Percentiles rank a stretch among this genome's conserved stretches.
phyloP scores from a whole-genome alignment of 2,888 invertebrate species.

The Steinernema hermaphroditum region DNA sequence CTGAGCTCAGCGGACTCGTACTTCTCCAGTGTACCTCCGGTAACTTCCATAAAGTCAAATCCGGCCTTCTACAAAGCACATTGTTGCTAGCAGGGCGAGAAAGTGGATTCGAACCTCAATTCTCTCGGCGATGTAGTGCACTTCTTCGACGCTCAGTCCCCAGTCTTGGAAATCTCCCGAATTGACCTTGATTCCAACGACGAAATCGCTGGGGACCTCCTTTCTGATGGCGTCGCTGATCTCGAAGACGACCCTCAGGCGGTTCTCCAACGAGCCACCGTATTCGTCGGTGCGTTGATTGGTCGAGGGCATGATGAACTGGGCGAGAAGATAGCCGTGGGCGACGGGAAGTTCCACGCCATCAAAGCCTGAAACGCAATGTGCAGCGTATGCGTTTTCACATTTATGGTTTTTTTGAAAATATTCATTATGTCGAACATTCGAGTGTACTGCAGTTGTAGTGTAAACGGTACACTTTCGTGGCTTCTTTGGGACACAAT shows the following conservation, averaged over 20 bases:
- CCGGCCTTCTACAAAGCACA: constrained; percentile 44
- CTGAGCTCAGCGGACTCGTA: constrained; percentile 44
- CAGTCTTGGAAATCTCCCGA: constrained; percentile 56
- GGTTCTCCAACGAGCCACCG: constrained; percentile 51
- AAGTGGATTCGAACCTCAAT: constrained; percentile 40
- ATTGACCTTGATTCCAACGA: constrained; percentile 56
- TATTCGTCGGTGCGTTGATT: constrained; percentile 56
- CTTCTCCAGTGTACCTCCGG: constrained; percentile 57
- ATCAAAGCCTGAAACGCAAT: constrained; percentile 55
- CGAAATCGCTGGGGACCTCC: constrained; percentile 49
- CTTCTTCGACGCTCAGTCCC: constrained; percentile 46
- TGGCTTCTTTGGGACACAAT: too few species aligned
- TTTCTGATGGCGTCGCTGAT: constrained; percentile 51
- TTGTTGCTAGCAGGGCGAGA: too few species aligned
- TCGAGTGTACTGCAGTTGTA: too few species aligned
- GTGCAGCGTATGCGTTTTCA: not conserved
- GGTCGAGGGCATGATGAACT: constrained; percentile 55
- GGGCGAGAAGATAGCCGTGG: constrained; percentile 56
- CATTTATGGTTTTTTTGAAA: too few species aligned
- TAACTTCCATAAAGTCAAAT: constrained; percentile 58
- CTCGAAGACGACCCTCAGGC: constrained; percentile 53
- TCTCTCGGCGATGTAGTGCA: constrained; percentile 42
- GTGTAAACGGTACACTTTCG: too few species aligned
- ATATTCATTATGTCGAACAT: too few species aligned
- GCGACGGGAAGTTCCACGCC: constrained; percentile 55